Evolutionary conservation across 1,140 invertebrate species (phyloP).

Genomic region (Habropoda laboriosa): DNA sequence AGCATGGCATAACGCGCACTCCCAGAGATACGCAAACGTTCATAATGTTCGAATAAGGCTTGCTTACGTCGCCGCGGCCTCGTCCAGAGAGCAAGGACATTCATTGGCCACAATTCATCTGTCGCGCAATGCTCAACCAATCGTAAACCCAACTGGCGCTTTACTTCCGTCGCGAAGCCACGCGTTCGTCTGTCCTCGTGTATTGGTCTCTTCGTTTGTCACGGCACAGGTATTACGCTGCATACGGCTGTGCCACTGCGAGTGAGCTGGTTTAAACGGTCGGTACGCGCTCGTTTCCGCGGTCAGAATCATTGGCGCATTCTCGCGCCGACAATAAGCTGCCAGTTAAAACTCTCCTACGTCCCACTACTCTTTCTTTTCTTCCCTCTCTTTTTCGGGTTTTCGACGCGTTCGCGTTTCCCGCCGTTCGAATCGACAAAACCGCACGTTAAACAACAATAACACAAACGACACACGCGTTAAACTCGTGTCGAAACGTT

Average conservation of each 20-base stretch:
- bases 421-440: background rate
- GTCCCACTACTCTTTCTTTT: background rate
- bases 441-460: background rate
- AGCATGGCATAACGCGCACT: background rate
- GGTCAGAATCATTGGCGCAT: constrained; percentile 55
- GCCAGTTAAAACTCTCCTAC: constrained; percentile 47
- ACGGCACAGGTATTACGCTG: constrained; percentile 40
- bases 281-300: constrained; percentile 41
- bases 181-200: constrained; percentile 8
- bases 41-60: constrained; percentile 39
- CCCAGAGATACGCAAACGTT: constrained; percentile 8
- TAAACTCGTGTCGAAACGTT: background rate
- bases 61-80: constrained; percentile 50
- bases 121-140: constrained; percentile 46
- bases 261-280: constrained; percentile 36
- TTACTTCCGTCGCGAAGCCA: constrained; percentile 55
- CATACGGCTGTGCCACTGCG: constrained; percentile 20
- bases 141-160: constrained; percentile 51
- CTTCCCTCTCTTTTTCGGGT: no score
- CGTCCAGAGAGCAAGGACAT: constrained; percentile 64
- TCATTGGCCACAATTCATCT: constrained; percentile 64
- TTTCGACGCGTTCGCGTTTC: background rate
- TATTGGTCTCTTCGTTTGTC: background rate
- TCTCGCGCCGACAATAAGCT: constrained; percentile 35
- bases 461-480: background rate